Evolutionary conservation across 2,113 vertebrate species (phyloP).

Genomic region (Proterorhinus semilunaris): DNA sequence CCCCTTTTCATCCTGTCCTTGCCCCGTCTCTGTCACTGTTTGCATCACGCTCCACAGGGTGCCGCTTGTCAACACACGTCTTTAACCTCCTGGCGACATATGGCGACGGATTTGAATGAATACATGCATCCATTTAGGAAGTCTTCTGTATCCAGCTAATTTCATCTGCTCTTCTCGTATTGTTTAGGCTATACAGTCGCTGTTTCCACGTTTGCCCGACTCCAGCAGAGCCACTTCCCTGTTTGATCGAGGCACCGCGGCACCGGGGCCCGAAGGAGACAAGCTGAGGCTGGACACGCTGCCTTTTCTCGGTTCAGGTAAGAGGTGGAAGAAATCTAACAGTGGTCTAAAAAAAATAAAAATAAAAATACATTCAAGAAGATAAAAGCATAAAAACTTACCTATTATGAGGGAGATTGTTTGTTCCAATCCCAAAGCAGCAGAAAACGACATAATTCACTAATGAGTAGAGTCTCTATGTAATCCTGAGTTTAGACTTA

Average conservation of each 20-base stretch:
- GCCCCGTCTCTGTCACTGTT: constrained; percentile 54
- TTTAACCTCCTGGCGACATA: constrained; percentile 13
- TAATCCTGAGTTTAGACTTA: too few relatives aligned
- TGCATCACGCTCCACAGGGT: constrained; percentile 56
- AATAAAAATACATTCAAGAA: neutral
- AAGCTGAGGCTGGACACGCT: constrained; percentile 86
- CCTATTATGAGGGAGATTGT: too few relatives aligned
- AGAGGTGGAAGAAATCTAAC: constrained; percentile 35
- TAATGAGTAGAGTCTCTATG: too few relatives aligned
- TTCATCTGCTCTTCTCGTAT: constrained; percentile 14
- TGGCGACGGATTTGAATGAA: constrained; percentile 16
- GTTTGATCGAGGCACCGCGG: constrained; percentile 75
- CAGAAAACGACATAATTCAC: too few relatives aligned
- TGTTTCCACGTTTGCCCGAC: constrained; percentile 88
- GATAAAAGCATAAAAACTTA: too few relatives aligned
- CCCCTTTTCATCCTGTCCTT: constrained; percentile 70
- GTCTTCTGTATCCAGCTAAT: constrained; percentile 17
- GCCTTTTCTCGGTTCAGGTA: constrained; percentile 85
- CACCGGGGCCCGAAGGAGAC: constrained; percentile 80
- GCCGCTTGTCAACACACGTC: constrained; percentile 42
- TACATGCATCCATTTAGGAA: constrained; percentile 15
- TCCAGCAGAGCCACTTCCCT: constrained; percentile 74
- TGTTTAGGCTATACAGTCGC: constrained; percentile 82
- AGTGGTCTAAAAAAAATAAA: constrained; percentile 6
- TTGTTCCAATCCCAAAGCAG: too few relatives aligned